phyloP scores from a whole-genome alignment of 2,888 invertebrate species.

The Itoplectis maculator region DNA sequence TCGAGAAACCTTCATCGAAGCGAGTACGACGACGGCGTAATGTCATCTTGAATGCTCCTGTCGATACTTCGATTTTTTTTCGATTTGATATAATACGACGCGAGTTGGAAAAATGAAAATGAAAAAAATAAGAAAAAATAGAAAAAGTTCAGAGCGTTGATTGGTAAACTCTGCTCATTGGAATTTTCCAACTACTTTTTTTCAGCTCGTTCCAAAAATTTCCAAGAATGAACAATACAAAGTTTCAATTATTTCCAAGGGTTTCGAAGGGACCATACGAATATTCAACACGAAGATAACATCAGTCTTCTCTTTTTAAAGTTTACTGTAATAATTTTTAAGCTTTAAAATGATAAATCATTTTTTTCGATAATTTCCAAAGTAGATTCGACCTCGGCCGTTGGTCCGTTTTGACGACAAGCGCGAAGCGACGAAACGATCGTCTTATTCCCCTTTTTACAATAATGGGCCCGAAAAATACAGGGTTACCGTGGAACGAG shows the following conservation, averaged over 20 bases:
- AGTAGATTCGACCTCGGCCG: neutral
- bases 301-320: too few species aligned
- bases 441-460: conserved; percentile 32
- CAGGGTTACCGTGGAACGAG: conserved; percentile 21
- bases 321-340: too few species aligned
- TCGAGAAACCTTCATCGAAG: neutral
- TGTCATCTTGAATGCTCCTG: neutral
- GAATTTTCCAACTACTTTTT: too few species aligned
- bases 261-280: too few species aligned
- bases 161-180: too few species aligned
- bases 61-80: neutral
- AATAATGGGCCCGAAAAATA: conserved; percentile 22
- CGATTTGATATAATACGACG: neutral
- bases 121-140: neutral
- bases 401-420: conserved; percentile 14
- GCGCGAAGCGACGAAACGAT: conserved; percentile 18
- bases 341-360: neutral
- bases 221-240: too few species aligned
- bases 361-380: neutral
- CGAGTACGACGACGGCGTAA: neutral
- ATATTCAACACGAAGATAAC: too few species aligned
- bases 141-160: neutral
- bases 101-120: neutral
- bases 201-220: too few species aligned
- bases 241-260: too few species aligned